Conservation (phyloP, 2,797 vertebrate genomes). For the Poeciliopsis turneri region DNA sequence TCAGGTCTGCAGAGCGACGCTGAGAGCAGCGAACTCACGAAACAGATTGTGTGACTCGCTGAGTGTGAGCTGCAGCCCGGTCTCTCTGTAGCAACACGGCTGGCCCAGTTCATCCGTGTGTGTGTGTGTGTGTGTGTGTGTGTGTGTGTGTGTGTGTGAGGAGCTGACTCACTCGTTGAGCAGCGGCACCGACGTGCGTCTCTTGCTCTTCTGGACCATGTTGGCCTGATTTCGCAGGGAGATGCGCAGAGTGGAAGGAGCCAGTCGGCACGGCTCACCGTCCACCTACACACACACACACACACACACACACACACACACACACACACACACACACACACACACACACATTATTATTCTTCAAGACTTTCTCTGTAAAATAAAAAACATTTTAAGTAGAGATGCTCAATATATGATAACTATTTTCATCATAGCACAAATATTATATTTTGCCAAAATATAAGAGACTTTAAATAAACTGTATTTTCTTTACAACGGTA, state of each 20-base stretch:
- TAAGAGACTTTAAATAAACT: neutral
- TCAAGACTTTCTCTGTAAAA: neutral
- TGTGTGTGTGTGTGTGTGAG: constrained; percentile 13
- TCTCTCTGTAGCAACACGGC: constrained; percentile 66
- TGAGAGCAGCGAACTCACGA: constrained; percentile 51
- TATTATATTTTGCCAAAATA: neutral
- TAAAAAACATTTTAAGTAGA: no score
- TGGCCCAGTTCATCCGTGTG: constrained; percentile 68
- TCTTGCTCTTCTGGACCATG: constrained; percentile 99
- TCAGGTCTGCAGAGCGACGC: constrained; percentile 37
- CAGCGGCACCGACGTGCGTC: constrained; percentile 93
- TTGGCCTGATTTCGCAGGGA: constrained; percentile 97
- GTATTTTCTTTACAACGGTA: neutral
- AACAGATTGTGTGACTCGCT: constrained; percentile 83
- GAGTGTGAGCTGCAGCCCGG: constrained; percentile 77
- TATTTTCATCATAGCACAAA: neutral
- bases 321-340: no score
- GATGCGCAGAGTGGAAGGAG: constrained; percentile 93
- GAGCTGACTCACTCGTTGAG: constrained; percentile 91
- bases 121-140: no score
- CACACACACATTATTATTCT: no score
- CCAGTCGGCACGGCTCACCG: constrained; percentile 92
- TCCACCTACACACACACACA: constrained; percentile 85
- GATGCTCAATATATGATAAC: neutral
- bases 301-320: no score